Percentiles rank a stretch among this genome's conserved stretches.
These are phyloP conservation scores for Octodonta nipae DNA, from an alignment of 2,888 invertebrate genomes.

Conservation along the genomic window DNA sequence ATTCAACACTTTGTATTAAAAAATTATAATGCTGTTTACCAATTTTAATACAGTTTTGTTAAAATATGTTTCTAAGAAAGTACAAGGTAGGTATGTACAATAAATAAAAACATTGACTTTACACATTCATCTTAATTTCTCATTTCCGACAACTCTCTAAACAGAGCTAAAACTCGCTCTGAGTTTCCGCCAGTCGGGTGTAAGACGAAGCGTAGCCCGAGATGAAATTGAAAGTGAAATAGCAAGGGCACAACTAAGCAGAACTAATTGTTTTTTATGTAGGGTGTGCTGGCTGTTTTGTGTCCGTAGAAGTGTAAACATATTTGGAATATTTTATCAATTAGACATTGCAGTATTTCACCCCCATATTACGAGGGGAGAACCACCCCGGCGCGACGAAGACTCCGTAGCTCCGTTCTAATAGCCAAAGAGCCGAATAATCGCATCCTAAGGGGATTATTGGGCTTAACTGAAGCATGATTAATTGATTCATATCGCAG, in stretches of 20 bases:
- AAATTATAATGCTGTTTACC: too few relatives aligned
- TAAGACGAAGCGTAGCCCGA: not conserved
- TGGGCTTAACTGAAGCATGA: conserved; percentile 34
- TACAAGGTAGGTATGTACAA: too few relatives aligned
- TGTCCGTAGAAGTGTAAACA: conserved; percentile 18
- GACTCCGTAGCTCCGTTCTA: conserved; percentile 10
- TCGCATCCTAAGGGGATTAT: conserved; percentile 34
- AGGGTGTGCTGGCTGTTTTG: conserved; percentile 7
- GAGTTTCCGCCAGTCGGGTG: too few relatives aligned
- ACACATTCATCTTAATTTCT: too few relatives aligned
- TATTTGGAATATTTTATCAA: conserved; percentile 29
- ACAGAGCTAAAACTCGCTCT: too few relatives aligned
- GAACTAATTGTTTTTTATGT: conserved; percentile 20
- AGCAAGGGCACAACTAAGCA: conserved; percentile 19
- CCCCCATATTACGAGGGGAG: not conserved
- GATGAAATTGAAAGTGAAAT: conserved; percentile 16
- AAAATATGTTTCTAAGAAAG: too few relatives aligned
- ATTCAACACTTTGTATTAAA: too few relatives aligned
- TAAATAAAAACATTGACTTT: too few relatives aligned
- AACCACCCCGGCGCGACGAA: conserved; percentile 7
- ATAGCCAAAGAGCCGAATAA: conserved; percentile 33
- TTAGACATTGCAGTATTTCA: conserved; percentile 18
- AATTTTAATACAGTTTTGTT: too few relatives aligned
- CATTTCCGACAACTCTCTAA: too few relatives aligned
- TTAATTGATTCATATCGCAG: conserved; percentile 36